These are phyloP conservation scores for Anas platyrhynchos DNA, from an alignment of 2,113 vertebrate species.

Conservation along the genomic window DNA sequence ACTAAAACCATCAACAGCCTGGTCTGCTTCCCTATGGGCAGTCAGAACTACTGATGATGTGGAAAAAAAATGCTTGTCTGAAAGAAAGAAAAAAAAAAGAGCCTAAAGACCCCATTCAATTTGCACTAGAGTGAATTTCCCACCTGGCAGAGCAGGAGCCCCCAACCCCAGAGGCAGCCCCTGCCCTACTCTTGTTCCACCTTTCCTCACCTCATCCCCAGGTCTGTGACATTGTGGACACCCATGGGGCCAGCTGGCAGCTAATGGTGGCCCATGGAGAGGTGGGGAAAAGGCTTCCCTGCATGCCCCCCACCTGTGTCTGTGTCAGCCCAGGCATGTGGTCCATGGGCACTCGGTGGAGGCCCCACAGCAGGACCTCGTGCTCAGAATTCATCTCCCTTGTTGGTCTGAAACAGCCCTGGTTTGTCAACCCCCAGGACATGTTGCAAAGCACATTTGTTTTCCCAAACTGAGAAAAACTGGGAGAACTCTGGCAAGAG, in stretches of 20 bases:
- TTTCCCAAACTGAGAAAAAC: slow-evolving; percentile 66
- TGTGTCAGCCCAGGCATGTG: background rate
- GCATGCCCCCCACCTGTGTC: fast-evolving
- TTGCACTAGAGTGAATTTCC: fast-evolving
- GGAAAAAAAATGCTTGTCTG: background rate
- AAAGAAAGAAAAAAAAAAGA: background rate
- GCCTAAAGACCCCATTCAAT: background rate
- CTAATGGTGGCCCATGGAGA: background rate
- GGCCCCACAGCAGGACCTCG: fast-evolving
- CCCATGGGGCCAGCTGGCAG: background rate
- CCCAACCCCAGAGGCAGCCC: fast-evolving
- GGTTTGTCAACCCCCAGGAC: slow-evolving; percentile 21
- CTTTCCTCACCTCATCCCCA: background rate
- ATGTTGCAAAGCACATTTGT: slow-evolving; percentile 57
- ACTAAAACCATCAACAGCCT: background rate
- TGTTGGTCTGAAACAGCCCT: background rate
- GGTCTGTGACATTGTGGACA: background rate
- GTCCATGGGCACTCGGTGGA: background rate
- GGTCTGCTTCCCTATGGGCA: background rate
- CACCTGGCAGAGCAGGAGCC: background rate
- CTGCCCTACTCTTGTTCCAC: background rate
- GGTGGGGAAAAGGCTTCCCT: background rate
- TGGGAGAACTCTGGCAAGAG: slow-evolving; percentile 66
- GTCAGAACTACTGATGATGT: background rate
- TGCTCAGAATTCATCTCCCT: background rate